Conservation (phyloP, 1,140 invertebrate genomes). For the Spodoptera frugiperda region DNA sequence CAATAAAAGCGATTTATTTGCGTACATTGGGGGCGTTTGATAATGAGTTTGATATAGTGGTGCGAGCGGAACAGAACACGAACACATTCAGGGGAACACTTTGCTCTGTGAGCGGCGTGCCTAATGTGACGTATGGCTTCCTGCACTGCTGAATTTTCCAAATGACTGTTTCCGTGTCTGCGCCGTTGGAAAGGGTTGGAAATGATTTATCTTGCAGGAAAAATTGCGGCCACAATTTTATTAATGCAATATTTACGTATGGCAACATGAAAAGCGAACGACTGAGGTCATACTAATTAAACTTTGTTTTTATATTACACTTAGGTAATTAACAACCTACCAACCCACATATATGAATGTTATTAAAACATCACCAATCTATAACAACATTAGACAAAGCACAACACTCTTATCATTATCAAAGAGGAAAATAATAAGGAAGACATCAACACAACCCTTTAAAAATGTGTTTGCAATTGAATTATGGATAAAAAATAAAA, state of each 20-base stretch:
- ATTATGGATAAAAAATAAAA: constrained; percentile 64
- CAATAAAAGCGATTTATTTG: constrained; percentile 47
- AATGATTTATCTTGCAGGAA: constrained; percentile 41
- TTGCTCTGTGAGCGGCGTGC: constrained; percentile 28
- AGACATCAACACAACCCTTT: constrained; percentile 29
- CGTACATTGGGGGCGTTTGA: constrained; percentile 19
- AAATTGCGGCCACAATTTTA: constrained; percentile 22
- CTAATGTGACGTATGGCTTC: constrained; percentile 49
- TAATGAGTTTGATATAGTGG: constrained; percentile 38
- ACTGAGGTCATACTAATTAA: too few species aligned
- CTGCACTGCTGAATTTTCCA: constrained; percentile 46
- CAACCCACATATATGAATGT: too few species aligned
- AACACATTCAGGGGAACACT: constrained; percentile 31
- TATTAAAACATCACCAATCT: neutral
- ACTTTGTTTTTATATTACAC: too few species aligned
- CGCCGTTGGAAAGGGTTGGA: constrained; percentile 31
- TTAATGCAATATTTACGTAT: constrained; percentile 22
- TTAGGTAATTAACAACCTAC: too few species aligned
- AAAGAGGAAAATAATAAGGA: constrained; percentile 8
- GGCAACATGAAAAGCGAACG: neutral
- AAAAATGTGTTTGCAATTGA: constrained; percentile 39
- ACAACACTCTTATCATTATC: neutral
- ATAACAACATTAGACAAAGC: neutral
- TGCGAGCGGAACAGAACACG: constrained; percentile 15
- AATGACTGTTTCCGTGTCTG: constrained; percentile 44